phyloP scores from a whole-genome alignment of 1,140 invertebrate genomes.

The Phortica variegata region DNA sequence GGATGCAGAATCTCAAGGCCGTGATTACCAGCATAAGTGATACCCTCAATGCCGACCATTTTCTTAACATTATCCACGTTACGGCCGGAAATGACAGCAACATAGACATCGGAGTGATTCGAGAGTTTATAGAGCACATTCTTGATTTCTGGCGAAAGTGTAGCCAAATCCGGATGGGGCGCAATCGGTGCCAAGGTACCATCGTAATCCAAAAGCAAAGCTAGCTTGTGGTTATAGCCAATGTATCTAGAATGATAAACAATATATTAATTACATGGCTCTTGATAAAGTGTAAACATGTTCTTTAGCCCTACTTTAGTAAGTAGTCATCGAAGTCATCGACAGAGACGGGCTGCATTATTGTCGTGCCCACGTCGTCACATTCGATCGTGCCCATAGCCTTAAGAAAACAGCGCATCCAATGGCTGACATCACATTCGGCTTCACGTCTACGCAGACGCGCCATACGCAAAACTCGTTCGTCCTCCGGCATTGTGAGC shows the following conservation, averaged over 20 bases:
- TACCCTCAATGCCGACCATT: conserved; percentile 87
- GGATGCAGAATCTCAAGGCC: conserved; percentile 87
- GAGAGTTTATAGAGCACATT: conserved; percentile 78
- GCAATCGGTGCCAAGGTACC: conserved; percentile 86
- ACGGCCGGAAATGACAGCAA: conserved; percentile 83
- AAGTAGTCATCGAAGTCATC: conserved; percentile 87
- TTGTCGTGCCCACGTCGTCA: conserved; percentile 76
- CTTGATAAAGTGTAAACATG: neutral
- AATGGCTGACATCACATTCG: conserved; percentile 82
- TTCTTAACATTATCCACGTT: conserved; percentile 85
- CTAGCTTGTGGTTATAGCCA: conserved; percentile 80
- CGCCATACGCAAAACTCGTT: conserved; percentile 82
- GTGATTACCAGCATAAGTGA: conserved; percentile 89
- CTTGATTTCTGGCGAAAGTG: conserved; percentile 80
- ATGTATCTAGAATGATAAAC: conserved; percentile 70
- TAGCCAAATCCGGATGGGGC: conserved; percentile 84
- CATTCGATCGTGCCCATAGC: conserved; percentile 82
- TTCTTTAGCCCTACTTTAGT: conserved; percentile 64
- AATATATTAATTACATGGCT: conserved; percentile 1
- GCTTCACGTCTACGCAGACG: conserved; percentile 78
- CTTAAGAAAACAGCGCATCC: conserved; percentile 85
- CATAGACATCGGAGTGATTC: conserved; percentile 85
- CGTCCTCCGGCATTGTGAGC: conserved; percentile 86
- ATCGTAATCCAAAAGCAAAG: conserved; percentile 84
- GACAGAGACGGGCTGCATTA: conserved; percentile 80